A percentile compares a stretch with the other conserved stretches of the same genome.
These are phyloP conservation scores for Diplodus puntazzo DNA, from an alignment of 2,797 vertebrate genomes.

Conservation along the genomic window DNA sequence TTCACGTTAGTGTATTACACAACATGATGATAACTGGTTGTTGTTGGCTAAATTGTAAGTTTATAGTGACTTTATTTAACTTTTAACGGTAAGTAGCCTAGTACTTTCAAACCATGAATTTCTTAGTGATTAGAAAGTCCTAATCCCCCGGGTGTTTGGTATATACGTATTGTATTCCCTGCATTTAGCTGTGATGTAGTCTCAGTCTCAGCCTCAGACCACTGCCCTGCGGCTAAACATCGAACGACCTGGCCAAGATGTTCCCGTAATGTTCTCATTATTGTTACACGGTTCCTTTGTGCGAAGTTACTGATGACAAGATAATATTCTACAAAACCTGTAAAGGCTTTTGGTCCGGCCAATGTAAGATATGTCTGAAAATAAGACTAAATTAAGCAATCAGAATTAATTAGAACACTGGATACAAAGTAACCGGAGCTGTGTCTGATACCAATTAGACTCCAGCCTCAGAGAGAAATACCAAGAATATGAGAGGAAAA, in stretches of 20 bases:
- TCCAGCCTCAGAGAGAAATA: neutral
- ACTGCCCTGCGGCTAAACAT: neutral
- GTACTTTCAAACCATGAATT: neutral
- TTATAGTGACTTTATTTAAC: neutral
- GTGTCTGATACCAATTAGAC: conserved; percentile 34
- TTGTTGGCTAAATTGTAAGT: neutral
- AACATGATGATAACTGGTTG: neutral
- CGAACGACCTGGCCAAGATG: neutral
- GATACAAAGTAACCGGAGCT: neutral
- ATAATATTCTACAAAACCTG: neutral
- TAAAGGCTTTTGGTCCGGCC: neutral
- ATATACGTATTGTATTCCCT: neutral
- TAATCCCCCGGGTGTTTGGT: neutral
- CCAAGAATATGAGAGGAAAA: conserved; percentile 22
- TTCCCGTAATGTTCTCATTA: conserved; percentile 17
- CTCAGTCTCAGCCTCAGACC: too few species aligned
- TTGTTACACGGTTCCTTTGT: neutral
- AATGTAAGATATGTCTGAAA: conserved; percentile 3
- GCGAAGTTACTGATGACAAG: neutral
- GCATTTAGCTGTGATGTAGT: neutral
- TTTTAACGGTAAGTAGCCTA: neutral
- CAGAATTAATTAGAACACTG: neutral
- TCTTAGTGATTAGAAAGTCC: neutral
- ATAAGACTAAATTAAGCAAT: conserved; percentile 8
- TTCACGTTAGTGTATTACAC: neutral